phyloP scores from a whole-genome alignment of 2,888 invertebrate genomes.

The Endotricha flammealis region DNA sequence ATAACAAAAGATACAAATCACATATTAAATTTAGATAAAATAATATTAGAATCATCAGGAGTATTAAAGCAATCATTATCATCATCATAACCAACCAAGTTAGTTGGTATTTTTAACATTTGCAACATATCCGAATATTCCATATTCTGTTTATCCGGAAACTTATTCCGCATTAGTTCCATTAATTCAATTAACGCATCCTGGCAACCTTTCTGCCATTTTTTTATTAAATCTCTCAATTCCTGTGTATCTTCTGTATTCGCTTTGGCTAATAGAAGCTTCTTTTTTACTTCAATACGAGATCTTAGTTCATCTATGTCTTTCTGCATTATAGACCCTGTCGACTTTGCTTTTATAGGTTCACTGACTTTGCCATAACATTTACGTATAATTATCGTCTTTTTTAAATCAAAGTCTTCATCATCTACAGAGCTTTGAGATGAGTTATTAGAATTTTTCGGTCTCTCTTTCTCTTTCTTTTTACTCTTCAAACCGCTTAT shows the following conservation, averaged over 20 bases:
- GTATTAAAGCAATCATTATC: slow-evolving; percentile 70
- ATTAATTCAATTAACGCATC: slow-evolving; percentile 70
- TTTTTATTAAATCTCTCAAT: slow-evolving; percentile 62
- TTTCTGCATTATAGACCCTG: slow-evolving; percentile 62
- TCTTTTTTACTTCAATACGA: slow-evolving; percentile 63
- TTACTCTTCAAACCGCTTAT: slow-evolving; percentile 25
- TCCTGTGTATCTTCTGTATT: slow-evolving; percentile 66
- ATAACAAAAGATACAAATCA: slow-evolving; percentile 17
- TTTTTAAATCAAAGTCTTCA: slow-evolving; percentile 52
- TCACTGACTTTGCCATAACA: slow-evolving; percentile 53
- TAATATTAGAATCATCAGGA: slow-evolving; percentile 49
- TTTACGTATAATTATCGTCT: slow-evolving; percentile 55
- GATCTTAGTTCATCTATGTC: slow-evolving; percentile 62
- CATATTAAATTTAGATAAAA: slow-evolving; percentile 43
- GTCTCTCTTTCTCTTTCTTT: slow-evolving; percentile 18
- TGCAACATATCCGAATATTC: slow-evolving; percentile 67
- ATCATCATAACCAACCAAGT: slow-evolving; percentile 67
- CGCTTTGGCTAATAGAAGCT: slow-evolving; percentile 48
- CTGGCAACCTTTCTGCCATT: slow-evolving; percentile 76
- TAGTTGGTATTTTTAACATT: slow-evolving; percentile 65
- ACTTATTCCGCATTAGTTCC: slow-evolving; percentile 57
- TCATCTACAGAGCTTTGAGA: slow-evolving; percentile 51
- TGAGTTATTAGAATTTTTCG: slow-evolving; percentile 13
- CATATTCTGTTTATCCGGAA: slow-evolving; percentile 56
- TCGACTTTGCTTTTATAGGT: slow-evolving; percentile 58